Percentiles rank a stretch among this genome's conserved stretches.
Evolutionary conservation across 2,113 vertebrate species (phyloP).

Genomic region (Nicator chloris): DNA sequence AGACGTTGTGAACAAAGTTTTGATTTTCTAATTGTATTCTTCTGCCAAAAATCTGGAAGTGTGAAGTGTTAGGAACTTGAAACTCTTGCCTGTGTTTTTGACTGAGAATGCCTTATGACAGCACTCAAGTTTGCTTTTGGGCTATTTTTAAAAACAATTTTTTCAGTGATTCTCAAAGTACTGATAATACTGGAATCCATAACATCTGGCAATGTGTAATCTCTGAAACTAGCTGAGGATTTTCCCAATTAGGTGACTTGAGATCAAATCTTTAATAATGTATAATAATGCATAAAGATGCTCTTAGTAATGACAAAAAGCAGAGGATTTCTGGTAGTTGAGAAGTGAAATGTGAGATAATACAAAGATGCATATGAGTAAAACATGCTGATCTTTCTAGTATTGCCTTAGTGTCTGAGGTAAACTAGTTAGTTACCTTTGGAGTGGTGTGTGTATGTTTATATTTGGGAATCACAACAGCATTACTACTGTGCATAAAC

Average conservation of each 20-base stretch:
- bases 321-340: not conserved
- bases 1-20: not conserved
- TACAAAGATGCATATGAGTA: not conserved
- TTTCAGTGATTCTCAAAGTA: not conserved
- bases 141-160: not conserved
- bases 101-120: not conserved
- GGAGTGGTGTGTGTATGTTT: not conserved
- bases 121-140: not conserved
- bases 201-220: not conserved
- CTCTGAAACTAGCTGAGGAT: not conserved
- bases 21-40: not conserved
- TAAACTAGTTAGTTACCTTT: not conserved
- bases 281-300: not conserved
- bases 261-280: not conserved
- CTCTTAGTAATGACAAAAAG: not conserved
- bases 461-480: not conserved
- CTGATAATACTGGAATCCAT: not conserved
- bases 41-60: not conserved
- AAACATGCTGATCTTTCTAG: not conserved
- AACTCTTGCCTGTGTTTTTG: not conserved
- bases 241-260: not conserved
- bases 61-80: not conserved
- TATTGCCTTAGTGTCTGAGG: not conserved
- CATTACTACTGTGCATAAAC: not conserved
- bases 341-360: not conserved